Evolutionary conservation across 2,113 vertebrate genomes (phyloP).

Genomic region (Ginglymostoma cirratum): DNA sequence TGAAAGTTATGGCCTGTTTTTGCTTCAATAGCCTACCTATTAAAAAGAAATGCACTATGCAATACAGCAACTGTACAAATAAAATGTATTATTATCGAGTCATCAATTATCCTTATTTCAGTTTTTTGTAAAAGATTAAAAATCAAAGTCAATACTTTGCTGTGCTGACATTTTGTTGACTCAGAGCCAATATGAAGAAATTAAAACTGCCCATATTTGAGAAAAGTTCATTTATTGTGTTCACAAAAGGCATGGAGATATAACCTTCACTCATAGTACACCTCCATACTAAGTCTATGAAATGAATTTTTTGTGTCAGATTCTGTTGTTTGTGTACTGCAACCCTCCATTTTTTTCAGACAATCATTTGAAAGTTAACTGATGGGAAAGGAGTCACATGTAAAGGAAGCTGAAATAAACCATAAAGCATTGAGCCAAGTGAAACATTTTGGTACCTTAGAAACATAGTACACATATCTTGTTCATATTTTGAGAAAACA

Average conservation of each 20-base stretch:
- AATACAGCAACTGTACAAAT: not conserved
- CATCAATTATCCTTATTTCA: not conserved
- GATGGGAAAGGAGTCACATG: not conserved
- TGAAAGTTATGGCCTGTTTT: not conserved
- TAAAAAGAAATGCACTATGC: not conserved
- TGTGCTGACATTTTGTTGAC: not conserved
- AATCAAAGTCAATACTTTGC: not conserved
- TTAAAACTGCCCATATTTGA: not conserved
- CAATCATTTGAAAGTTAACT: not conserved
- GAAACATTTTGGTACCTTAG: not conserved
- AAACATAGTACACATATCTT: not conserved
- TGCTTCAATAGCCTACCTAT: not conserved
- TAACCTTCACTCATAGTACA: not conserved
- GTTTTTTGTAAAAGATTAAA: not conserved
- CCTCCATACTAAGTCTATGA: not conserved
- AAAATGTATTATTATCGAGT: not conserved
- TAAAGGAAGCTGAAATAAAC: not conserved
- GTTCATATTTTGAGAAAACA: not conserved
- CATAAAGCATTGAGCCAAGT: not conserved
- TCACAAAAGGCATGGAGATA: not conserved
- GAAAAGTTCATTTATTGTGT: not conserved
- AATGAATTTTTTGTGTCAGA: not conserved
- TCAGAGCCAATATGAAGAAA: not conserved
- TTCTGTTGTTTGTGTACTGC: not conserved
- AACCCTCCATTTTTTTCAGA: not conserved